These are phyloP conservation scores for Ophraella communa DNA, from an alignment of 2,888 invertebrate genomes.

Conservation along the genomic window DNA sequence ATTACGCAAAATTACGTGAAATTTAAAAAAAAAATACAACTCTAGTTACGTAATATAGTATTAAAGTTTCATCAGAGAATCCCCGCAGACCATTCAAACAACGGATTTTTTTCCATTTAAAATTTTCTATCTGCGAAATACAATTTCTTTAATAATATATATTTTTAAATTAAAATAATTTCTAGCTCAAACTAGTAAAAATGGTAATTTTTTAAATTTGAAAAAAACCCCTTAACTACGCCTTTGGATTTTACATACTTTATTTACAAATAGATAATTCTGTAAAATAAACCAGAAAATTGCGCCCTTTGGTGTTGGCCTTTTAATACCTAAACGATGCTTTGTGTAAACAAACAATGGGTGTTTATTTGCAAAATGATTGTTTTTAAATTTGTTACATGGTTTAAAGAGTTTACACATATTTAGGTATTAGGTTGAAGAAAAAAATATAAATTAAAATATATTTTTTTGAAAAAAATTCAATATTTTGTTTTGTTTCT, in stretches of 20 bases:
- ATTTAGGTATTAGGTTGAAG: background rate
- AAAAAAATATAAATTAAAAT: background rate
- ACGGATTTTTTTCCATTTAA: too few relatives aligned
- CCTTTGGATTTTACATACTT: background rate
- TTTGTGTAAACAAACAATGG: slow-evolving; percentile 16
- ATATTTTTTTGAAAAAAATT: background rate
- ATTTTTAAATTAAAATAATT: too few relatives aligned
- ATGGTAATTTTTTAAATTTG: too few relatives aligned
- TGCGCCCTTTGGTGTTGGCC: slow-evolving; percentile 21
- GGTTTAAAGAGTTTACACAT: background rate
- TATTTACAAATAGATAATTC: slow-evolving; percentile 34
- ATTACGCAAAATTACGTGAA: too few relatives aligned
- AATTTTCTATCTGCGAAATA: too few relatives aligned
- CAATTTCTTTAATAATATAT: too few relatives aligned
- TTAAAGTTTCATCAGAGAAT: too few relatives aligned
- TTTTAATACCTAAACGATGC: slow-evolving; percentile 24
- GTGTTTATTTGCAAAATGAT: slow-evolving; percentile 15
- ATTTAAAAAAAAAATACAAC: too few relatives aligned
- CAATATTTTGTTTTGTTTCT: background rate
- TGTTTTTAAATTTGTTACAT: slow-evolving; percentile 1
- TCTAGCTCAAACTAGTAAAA: too few relatives aligned
- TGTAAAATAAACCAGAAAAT: slow-evolving; percentile 28
- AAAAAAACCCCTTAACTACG: background rate
- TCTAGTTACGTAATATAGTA: too few relatives aligned
- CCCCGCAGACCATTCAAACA: too few relatives aligned